A percentile compares a stretch with the other conserved stretches of the same genome.
Conservation (phyloP, 2,888 invertebrate genomes). For the Caenorhabditis sp. region DNA sequence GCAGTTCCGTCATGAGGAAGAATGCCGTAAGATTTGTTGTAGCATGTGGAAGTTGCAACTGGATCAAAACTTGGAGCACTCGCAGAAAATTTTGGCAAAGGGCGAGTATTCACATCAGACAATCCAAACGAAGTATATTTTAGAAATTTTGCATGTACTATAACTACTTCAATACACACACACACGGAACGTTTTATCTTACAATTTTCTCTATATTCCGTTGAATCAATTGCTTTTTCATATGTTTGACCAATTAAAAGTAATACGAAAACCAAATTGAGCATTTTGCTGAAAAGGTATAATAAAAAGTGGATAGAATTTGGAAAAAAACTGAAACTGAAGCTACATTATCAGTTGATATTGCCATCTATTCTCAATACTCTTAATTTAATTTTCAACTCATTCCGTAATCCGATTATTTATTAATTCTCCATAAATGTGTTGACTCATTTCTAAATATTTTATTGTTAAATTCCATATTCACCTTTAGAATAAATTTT, state of each 20-base stretch:
- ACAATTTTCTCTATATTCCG: constrained; percentile 1
- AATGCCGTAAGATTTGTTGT: constrained; percentile 45
- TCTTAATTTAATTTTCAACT: constrained; percentile 44
- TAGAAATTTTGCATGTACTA: constrained; percentile 25
- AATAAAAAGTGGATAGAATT: neutral
- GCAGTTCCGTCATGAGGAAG: constrained; percentile 53
- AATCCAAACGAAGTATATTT: neutral
- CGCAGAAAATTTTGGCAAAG: constrained; percentile 21
- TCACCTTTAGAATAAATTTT: no score
- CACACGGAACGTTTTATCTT: neutral
- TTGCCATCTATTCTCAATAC: constrained; percentile 9
- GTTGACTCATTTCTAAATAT: no score
- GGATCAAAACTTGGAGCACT: neutral
- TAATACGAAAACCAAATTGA: constrained; percentile 29
- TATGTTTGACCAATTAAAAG: neutral
- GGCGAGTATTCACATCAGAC: constrained; percentile 3
- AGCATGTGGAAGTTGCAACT: constrained; percentile 31
- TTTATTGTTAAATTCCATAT: no score
- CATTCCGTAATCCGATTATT: constrained; percentile 46
- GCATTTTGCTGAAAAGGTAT: constrained; percentile 40
- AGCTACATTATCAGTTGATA: constrained; percentile 6
- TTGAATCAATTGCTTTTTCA: neutral
- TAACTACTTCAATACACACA: neutral
- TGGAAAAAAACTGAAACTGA: neutral
- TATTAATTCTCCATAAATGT: neutral